These are phyloP conservation scores for Sturmia bella DNA, from an alignment of 2,888 invertebrate genomes.

Conservation along the genomic window DNA sequence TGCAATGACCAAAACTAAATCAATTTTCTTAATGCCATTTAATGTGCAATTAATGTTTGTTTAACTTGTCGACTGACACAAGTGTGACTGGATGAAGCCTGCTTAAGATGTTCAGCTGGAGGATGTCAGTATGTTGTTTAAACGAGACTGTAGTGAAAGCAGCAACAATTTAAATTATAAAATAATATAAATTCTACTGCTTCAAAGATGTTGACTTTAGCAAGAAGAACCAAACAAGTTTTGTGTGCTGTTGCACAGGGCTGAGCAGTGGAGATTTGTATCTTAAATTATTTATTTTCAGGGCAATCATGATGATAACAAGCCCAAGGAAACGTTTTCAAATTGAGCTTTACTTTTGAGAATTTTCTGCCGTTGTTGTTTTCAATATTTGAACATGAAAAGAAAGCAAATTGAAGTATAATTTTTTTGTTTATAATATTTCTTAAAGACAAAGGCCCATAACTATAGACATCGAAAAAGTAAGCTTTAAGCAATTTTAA, in stretches of 20 bases:
- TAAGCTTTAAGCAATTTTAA: too few species aligned
- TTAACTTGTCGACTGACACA: conserved; percentile 27
- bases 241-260: conserved; percentile 1
- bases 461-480: too few species aligned
- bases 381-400: not conserved
- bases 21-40: conserved; percentile 1
- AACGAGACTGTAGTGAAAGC: not conserved
- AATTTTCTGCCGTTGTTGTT: not conserved
- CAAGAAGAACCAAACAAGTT: not conserved
- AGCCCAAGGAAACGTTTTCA: conserved; percentile 21
- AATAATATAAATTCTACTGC: not conserved
- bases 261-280: conserved; percentile 75
- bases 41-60: conserved; percentile 36
- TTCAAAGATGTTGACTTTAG: not conserved
- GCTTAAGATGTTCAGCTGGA: not conserved
- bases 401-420: too few species aligned
- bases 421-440: too few species aligned
- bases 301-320: conserved; percentile 54
- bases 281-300: conserved; percentile 76
- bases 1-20: conserved; percentile 36
- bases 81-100: conserved; percentile 25
- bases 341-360: too few species aligned
- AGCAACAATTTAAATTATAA: conserved; percentile 13
- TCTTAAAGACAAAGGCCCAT: too few species aligned
- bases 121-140: not conserved